Base-by-base conservation (phyloP, 2,888 invertebrate species). In the Ecdyonurus torrentis region DNA sequence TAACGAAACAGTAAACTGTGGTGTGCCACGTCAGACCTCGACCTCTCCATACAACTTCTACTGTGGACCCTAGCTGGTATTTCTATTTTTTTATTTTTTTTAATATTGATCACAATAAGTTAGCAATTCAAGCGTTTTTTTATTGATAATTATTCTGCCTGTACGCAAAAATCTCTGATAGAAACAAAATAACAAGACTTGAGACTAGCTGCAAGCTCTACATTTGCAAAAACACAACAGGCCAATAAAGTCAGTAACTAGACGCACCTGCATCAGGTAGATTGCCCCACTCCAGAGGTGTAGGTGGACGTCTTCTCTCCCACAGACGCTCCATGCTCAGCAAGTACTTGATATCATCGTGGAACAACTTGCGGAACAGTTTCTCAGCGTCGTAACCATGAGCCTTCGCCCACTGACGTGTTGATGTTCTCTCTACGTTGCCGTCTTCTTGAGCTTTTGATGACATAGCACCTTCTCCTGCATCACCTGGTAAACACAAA, bases 251-350 rank as follows among this genome's bases (percentile, higher is more conserved):
- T 25, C 25, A 10, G 3, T n/a, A 37, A 1, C 7, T 25, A 18
- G 2, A 24, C 64, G 60, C 67, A 76, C 77, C 75, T 69, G 74
- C 75, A 66, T 78, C 76, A 10, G 81, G 79, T 52, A 82, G 72
- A 64, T 80, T 79, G 58, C 82, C 79, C 85, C 87, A 90, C 55
- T 81, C 77, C 58, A 94, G 74, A 0, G 95, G 93, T 1, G 79
- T 82, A 0, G 99, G 99, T 0, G 91, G 83, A 68, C 85, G 82
- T 25, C 98, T 83, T 64, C 85, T 87, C 75, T 91, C 91, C 99
- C 99, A 99, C 62, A 99, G 77, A 73, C 95, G 90, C 69, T 88
- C 85, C 97, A 99, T 98, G 1, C 86, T 87, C 63, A 97, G 77
- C 66, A 99, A 80, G 74, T 98, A 98, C 65, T 89, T 84, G 62